These are phyloP conservation scores for Hipparchia sbordonii DNA, from an alignment of 2,888 invertebrate genomes.

Conservation along the genomic window DNA sequence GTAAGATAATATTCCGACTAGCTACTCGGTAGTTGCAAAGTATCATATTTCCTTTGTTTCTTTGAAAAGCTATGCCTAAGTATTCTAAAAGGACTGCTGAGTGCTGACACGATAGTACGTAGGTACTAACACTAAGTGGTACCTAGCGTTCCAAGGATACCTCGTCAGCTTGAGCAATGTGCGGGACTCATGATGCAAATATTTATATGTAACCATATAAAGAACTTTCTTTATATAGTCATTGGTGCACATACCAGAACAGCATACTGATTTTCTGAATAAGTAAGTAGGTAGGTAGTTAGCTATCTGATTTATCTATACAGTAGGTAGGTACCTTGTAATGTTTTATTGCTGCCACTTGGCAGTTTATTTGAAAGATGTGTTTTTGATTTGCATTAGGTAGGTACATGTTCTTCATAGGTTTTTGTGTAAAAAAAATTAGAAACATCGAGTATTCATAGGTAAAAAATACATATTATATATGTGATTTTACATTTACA, in stretches of 20 bases:
- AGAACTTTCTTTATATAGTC: constrained; percentile 41
- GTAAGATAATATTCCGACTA: constrained; percentile 17
- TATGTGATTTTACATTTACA: too few relatives aligned
- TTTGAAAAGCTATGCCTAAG: constrained; percentile 30
- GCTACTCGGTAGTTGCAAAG: constrained; percentile 19
- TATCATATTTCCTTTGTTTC: constrained; percentile 29
- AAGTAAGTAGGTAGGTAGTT: constrained; percentile 1
- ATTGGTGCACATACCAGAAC: constrained; percentile 39
- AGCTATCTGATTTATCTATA: background rate
- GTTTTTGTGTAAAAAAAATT: too few relatives aligned
- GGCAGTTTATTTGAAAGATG: background rate
- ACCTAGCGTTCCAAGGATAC: constrained; percentile 36
- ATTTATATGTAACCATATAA: constrained; percentile 40
- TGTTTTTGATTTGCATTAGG: background rate
- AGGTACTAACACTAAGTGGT: constrained; percentile 1
- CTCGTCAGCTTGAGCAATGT: constrained; percentile 38
- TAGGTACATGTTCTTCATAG: too few relatives aligned
- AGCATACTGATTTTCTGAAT: constrained; percentile 33
- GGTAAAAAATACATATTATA: too few relatives aligned
- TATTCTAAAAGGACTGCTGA: constrained; percentile 30
- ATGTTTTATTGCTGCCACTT: constrained; percentile 1
- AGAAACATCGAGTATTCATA: too few relatives aligned
- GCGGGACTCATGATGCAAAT: constrained; percentile 38
- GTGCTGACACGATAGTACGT: constrained; percentile 30
- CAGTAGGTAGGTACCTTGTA: background rate